A percentile compares a stretch with the other conserved stretches of the same genome.
These are phyloP conservation scores for Caretta caretta DNA, from an alignment of 2,113 vertebrate genomes.

Conservation along the genomic window DNA sequence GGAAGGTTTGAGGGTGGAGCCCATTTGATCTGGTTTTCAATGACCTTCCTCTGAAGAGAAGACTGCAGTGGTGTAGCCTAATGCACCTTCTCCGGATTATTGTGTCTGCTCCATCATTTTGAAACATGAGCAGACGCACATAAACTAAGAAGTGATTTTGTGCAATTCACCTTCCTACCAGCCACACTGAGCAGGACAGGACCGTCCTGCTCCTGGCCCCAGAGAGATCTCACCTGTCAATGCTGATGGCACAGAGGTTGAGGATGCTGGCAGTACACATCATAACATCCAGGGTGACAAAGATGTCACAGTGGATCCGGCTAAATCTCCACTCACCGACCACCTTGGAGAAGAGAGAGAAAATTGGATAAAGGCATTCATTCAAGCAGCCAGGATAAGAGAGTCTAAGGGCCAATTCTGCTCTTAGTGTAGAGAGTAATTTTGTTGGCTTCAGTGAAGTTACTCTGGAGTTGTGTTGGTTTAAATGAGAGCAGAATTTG, in stretches of 20 bases:
- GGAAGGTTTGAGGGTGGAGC: background rate
- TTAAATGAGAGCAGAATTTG: background rate
- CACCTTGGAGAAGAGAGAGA: slow-evolving; percentile 83
- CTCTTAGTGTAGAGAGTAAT: background rate
- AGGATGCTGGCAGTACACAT: slow-evolving; percentile 99
- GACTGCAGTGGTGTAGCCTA: rapidly evolving
- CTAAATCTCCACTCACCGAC: slow-evolving; percentile 98
- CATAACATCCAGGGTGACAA: slow-evolving; percentile 98
- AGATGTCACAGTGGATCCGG: slow-evolving; percentile 98
- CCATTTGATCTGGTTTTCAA: background rate
- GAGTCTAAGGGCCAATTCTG: background rate
- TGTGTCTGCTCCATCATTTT: background rate
- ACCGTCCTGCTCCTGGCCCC: background rate
- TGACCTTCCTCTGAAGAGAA: background rate
- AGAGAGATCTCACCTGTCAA: slow-evolving; percentile 90
- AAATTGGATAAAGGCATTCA: rapidly evolving
- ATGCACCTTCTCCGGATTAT: background rate
- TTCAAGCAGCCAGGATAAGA: rapidly evolving
- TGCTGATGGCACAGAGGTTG: slow-evolving; percentile 99
- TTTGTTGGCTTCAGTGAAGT: background rate
- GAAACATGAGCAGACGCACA: rapidly evolving
- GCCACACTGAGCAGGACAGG: rapidly evolving
- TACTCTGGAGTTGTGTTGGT: background rate
- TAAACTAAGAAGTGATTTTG: rapidly evolving
- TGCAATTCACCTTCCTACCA: background rate